Conservation (phyloP, 2,113 vertebrate species). For the Diadophis punctatus region DNA sequence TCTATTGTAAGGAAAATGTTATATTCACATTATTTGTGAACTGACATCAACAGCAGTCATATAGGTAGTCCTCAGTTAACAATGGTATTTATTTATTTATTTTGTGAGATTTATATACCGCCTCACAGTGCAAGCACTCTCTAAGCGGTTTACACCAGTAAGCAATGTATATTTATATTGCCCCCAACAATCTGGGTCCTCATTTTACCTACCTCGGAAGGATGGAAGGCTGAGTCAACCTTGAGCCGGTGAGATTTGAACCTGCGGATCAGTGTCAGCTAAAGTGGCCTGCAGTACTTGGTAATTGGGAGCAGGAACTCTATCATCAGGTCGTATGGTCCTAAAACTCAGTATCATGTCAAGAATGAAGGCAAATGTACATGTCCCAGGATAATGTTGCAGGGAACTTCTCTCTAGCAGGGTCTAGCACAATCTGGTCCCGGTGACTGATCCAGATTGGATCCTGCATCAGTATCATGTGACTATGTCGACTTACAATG, state of each 20-base stretch:
- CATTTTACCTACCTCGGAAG: no score
- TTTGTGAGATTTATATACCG: no score
- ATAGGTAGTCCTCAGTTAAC: not conserved
- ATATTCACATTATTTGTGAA: not conserved
- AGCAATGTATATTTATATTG: no score
- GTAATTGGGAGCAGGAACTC: not conserved
- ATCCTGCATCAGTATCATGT: not conserved
- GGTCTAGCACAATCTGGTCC: not conserved
- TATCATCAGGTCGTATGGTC: not conserved
- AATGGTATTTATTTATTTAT: no score
- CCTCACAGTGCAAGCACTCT: no score
- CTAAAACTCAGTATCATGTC: not conserved
- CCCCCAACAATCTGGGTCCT: no score
- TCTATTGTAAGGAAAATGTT: not conserved
- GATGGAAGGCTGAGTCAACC: no score
- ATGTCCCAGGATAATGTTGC: not conserved
- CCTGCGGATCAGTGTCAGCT: no score
- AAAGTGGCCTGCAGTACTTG: no score
- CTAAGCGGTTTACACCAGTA: no score
- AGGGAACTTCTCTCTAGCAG: no score
- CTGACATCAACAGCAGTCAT: not conserved
- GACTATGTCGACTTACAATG: not conserved
- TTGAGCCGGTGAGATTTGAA: no score
- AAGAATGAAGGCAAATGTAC: not conserved
- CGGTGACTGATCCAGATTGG: not conserved